A percentile compares a stretch with the other conserved stretches of the same genome.
These are phyloP conservation scores for Ephydatia muelleri DNA, from an alignment of 37 sponge, comb jelly and placozoan genomes.

Conservation along the genomic window DNA sequence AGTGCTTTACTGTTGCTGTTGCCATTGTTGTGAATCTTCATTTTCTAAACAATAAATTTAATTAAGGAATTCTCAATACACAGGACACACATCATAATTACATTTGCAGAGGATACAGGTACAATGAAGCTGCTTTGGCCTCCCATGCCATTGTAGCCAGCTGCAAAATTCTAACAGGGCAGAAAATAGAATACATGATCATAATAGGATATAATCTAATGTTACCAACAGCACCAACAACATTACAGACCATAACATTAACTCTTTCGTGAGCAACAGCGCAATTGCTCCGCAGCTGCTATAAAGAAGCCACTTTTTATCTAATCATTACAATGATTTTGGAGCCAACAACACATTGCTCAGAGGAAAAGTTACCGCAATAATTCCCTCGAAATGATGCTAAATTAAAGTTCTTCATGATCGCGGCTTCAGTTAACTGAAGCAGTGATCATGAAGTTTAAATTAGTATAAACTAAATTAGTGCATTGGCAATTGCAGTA, in stretches of 20 bases:
- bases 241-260: background rate
- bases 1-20: slow-evolving; percentile 1
- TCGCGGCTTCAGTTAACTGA: too few relatives aligned
- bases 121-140: slow-evolving; percentile 19
- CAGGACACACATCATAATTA: background rate
- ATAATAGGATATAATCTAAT: background rate
- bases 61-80: background rate
- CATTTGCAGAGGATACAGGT: slow-evolving; percentile 34
- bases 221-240: background rate
- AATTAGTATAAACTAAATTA: too few relatives aligned
- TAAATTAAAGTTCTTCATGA: too few relatives aligned
- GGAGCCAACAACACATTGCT: too few relatives aligned
- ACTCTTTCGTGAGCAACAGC: too few relatives aligned
- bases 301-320: too few relatives aligned
- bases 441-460: too few relatives aligned
- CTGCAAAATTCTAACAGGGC: slow-evolving; percentile 7
- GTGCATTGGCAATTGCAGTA: too few relatives aligned
- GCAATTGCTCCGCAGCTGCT: too few relatives aligned
- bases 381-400: too few relatives aligned
- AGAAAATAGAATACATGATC: background rate
- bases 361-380: too few relatives aligned
- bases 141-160: slow-evolving; percentile 45
- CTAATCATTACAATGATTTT: too few relatives aligned
- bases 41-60: background rate
- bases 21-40: background rate